Percentiles rank a stretch among this genome's conserved stretches.
Evolutionary conservation across 2,113 vertebrate species (phyloP).

Genomic region (Calypte anna): DNA sequence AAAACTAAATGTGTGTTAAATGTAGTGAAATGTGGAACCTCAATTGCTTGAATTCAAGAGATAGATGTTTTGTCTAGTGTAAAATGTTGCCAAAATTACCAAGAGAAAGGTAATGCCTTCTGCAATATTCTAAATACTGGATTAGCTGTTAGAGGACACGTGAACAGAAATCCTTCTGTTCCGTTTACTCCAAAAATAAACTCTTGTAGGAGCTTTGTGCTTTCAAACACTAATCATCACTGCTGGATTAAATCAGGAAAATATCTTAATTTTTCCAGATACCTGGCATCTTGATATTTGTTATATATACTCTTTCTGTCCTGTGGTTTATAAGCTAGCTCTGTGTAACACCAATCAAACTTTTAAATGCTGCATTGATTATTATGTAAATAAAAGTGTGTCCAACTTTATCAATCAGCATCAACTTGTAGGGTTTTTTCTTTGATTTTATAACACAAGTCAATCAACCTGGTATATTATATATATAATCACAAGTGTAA

Average conservation of each 20-base stretch:
- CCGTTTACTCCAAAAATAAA: not conserved
- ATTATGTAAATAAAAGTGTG: not conserved
- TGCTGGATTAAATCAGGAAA: not conserved
- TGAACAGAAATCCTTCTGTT: not conserved
- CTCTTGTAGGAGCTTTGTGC: not conserved
- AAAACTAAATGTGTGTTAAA: not conserved
- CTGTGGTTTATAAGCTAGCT: not conserved
- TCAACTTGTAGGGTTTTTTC: not conserved
- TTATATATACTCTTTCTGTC: not conserved
- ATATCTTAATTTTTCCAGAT: not conserved
- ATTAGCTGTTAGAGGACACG: not conserved
- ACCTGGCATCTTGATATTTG: not conserved
- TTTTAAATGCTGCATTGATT: not conserved
- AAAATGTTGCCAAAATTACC: not conserved
- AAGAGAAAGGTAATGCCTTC: not conserved
- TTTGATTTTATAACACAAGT: not conserved
- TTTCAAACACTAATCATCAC: not conserved
- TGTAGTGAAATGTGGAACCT: not conserved
- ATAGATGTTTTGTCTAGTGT: not conserved
- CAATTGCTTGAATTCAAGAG: not conserved
- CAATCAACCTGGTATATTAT: no score
- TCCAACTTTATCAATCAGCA: not conserved
- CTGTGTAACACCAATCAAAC: not conserved
- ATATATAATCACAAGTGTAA: not conserved
- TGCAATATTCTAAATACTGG: not conserved